phyloP scores from a whole-genome alignment of 2,113 vertebrate species.

The Echinops telfairi region DNA sequence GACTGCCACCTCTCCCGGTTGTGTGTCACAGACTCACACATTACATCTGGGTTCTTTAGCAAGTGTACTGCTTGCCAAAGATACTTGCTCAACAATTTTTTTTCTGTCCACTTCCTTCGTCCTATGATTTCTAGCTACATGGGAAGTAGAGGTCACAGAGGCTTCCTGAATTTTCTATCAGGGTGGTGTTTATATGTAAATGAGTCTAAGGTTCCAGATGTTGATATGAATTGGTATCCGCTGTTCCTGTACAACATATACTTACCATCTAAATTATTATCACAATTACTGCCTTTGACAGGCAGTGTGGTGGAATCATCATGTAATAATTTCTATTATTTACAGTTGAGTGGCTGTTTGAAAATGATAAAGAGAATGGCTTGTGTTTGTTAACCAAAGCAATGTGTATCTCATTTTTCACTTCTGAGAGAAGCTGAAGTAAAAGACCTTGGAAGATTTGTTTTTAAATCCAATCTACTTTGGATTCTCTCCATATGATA shows the following conservation, averaged over 20 bases:
- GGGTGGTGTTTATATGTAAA: slow-evolving; percentile 61
- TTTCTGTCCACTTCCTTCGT: neutral
- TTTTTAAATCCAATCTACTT: neutral
- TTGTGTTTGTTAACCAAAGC: slow-evolving; percentile 65
- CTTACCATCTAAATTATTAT: slow-evolving; percentile 73
- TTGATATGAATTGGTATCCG: slow-evolving; percentile 61
- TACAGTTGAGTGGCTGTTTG: slow-evolving; percentile 59
- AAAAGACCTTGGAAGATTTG: slow-evolving; percentile 12
- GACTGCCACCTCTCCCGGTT: neutral
- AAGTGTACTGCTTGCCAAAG: neutral
- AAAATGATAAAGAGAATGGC: slow-evolving; percentile 61
- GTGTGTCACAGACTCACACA: no score
- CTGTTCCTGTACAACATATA: slow-evolving; percentile 51
- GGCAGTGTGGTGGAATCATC: slow-evolving; percentile 74
- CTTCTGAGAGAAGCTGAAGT: slow-evolving; percentile 47
- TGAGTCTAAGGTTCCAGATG: slow-evolving; percentile 55
- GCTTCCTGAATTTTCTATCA: slow-evolving; percentile 41
- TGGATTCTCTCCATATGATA: neutral
- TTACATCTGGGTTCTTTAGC: neutral
- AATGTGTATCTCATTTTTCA: slow-evolving; percentile 50
- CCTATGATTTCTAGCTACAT: neutral
- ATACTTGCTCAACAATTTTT: neutral
- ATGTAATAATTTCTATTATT: slow-evolving; percentile 75
- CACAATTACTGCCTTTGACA: slow-evolving; percentile 73
- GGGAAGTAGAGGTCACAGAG: neutral